These are phyloP conservation scores for Pimephales promelas DNA, from an alignment of 2,113 vertebrate species.

Conservation along the genomic window DNA sequence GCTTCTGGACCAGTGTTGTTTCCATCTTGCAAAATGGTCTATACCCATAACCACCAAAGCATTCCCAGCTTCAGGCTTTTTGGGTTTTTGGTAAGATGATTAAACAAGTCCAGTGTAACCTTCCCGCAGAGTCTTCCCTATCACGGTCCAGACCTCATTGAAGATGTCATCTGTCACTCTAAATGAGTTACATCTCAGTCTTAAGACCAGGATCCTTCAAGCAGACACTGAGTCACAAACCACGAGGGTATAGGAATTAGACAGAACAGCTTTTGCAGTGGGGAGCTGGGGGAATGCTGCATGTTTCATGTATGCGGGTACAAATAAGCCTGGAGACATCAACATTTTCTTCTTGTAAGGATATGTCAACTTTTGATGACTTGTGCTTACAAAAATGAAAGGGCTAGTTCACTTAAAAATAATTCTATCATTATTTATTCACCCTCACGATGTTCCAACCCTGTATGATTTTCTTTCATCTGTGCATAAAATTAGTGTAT, in stretches of 20 bases:
- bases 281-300: not conserved
- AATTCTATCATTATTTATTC: not conserved
- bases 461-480: not conserved
- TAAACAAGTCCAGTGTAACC: not conserved
- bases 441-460: not conserved
- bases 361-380: slow-evolving; percentile 22
- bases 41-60: not conserved
- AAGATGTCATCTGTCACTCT: slow-evolving; percentile 48
- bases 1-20: too few relatives aligned
- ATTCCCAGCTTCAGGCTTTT: not conserved
- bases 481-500: slow-evolving; percentile 8
- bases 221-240: slow-evolving; percentile 19
- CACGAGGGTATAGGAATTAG: not conserved
- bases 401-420: not conserved
- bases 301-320: not conserved
- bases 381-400: not conserved
- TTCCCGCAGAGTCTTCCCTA: slow-evolving; percentile 3
- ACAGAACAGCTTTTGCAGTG: not conserved
- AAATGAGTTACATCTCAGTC: slow-evolving; percentile 41
- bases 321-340: not conserved
- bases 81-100: not conserved
- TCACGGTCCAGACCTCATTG: slow-evolving; percentile 30
- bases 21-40: too few relatives aligned
- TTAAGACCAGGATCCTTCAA: not conserved
- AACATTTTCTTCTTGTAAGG: not conserved